Evolutionary conservation across 2,888 invertebrate species (phyloP).

Genomic region (Lasioglossum villosulum): DNA sequence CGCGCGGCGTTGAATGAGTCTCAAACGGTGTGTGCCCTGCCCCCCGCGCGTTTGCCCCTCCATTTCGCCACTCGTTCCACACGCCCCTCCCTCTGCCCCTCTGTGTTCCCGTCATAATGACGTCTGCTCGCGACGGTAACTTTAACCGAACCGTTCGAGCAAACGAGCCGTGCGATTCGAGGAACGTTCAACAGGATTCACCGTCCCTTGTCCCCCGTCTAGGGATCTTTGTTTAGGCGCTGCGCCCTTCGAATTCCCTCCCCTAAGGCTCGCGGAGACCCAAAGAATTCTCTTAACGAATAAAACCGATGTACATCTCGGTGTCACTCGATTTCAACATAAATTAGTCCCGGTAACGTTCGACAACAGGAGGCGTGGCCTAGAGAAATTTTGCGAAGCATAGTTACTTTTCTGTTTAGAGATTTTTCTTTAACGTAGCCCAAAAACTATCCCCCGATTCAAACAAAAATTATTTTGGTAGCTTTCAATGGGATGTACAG

Average conservation of each 20-base stretch:
- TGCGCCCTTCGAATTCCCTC: neutral
- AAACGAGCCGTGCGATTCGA: slow-evolving; percentile 35
- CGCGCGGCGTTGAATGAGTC: slow-evolving; percentile 14
- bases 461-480: too few relatives aligned
- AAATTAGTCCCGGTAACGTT: neutral
- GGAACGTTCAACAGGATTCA: slow-evolving; percentile 30
- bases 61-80: neutral
- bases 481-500: too few relatives aligned
- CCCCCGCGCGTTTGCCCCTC: neutral
- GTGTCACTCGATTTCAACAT: neutral
- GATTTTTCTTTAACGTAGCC: too few relatives aligned
- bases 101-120: slow-evolving; percentile 41
- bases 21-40: neutral
- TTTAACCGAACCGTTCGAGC: slow-evolving; percentile 39
- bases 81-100: neutral
- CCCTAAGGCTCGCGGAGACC: neutral
- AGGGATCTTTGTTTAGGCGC: neutral
- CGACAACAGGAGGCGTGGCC: too few relatives aligned
- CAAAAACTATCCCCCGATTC: too few relatives aligned
- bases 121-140: slow-evolving; percentile 41
- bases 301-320: neutral
- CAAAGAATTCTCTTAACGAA: neutral
- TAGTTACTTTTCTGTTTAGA: too few relatives aligned
- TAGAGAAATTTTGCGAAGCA: too few relatives aligned
- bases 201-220: neutral